These are phyloP conservation scores for Cromileptes altivelis DNA, from an alignment of 2,113 vertebrate genomes.

Conservation along the genomic window DNA sequence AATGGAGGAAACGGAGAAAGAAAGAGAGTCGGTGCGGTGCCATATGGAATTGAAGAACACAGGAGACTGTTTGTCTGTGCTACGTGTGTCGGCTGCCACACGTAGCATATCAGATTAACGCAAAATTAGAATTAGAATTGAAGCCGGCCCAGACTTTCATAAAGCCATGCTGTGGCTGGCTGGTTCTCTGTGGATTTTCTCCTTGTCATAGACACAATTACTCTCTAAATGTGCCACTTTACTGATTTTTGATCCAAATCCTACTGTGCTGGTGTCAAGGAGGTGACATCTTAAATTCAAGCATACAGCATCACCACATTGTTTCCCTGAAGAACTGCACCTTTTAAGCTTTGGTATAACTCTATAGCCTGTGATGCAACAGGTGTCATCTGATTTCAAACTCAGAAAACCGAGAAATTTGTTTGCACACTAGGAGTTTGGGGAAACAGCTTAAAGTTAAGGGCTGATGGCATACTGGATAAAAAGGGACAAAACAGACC, in stretches of 20 bases:
- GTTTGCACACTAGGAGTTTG: neutral
- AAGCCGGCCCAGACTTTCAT: constrained; percentile 39
- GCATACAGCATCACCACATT: neutral
- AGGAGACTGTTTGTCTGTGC: constrained; percentile 53
- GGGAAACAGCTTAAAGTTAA: neutral
- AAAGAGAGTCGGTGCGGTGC: constrained; percentile 40
- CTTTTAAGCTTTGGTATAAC: neutral
- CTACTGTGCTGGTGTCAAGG: neutral
- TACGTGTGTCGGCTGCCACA: constrained; percentile 55
- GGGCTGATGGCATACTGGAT: neutral
- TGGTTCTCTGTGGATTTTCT: constrained; percentile 17
- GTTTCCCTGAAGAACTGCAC: neutral
- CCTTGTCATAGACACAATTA: neutral
- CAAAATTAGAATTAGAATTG: constrained; percentile 62
- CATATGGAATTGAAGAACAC: constrained; percentile 61
- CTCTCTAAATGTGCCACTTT: neutral
- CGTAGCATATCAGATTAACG: constrained; percentile 50
- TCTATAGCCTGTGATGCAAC: neutral
- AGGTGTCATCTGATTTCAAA: neutral
- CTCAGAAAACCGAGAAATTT: neutral
- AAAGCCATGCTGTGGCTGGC: neutral
- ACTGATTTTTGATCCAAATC: neutral
- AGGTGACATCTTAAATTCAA: neutral
- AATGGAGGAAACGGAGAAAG: constrained; percentile 53
- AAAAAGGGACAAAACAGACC: neutral